Evolutionary conservation across 2,888 invertebrate genomes (phyloP), one percentile per base, ranked within the genome.

Genomic region (Drosophila mimetica): DNA sequence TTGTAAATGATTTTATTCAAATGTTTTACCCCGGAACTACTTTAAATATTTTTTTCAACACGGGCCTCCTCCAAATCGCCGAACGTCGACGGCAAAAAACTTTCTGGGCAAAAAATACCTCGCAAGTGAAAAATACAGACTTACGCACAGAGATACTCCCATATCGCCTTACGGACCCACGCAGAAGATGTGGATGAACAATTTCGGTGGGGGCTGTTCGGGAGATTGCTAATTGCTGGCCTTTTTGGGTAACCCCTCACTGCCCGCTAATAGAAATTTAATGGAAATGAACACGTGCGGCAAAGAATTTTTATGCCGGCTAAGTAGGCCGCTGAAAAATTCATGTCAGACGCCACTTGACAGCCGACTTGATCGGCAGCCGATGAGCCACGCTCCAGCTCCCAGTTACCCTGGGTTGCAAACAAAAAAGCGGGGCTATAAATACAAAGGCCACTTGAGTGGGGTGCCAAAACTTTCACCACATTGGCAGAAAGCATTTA

Each of bases 401-500:
- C 34, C 39, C 20, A 16, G 22, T 28, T 39, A 2, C n/a, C 28
- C 11, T 22, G 32, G 39, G 9, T 5, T 11, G 9, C 13, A 2
- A 37, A 28, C 25, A 22, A 37, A 18, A 25, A 25, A 39, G 48
- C 57, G 41, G 42, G 44, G 53, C 59, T 47, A 67, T 59, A 67
- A 69, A 59, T 59, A 71, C 46, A 61, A 61, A 37, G 53, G 61
- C 18, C 25, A 16, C 48, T 34, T 32, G 20, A 32, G 14, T 53
- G 74, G 70, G 75, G 74, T 71, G 79, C 59, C 73, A 76, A 77
- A 79, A 85, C 76, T 82, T 82, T 81, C 77, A 69, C 78, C 84
- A 75, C 71, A 79, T 66, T 80, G 77, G 78, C 75, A 77, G 72
- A 79, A 80, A 83, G 79, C 76, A 80, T 87, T 89, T 87, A 88